These are phyloP conservation scores for Bombycilla garrulus DNA, from an alignment of 2,113 vertebrate species.

Conservation along the genomic window DNA sequence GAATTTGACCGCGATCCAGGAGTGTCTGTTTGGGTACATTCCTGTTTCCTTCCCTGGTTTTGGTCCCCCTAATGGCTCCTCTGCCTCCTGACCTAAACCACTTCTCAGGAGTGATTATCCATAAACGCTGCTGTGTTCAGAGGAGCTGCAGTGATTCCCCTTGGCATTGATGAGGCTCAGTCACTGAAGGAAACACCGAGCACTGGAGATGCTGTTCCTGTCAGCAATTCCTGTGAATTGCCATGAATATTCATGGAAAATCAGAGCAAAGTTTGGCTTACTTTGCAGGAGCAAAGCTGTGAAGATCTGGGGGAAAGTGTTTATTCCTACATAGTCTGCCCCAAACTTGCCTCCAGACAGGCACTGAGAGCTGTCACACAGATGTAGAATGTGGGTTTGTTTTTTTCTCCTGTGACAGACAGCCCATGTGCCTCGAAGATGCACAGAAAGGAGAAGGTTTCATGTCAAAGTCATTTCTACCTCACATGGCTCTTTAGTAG, in stretches of 20 bases:
- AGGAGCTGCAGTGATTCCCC: not conserved
- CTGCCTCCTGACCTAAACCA: not conserved
- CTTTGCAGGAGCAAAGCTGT: not conserved
- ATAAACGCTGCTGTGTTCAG: not conserved
- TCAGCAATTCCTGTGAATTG: not conserved
- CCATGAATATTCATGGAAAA: not conserved
- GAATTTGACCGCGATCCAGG: fast-evolving
- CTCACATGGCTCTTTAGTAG: not conserved
- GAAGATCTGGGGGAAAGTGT: not conserved
- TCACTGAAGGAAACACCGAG: not conserved
- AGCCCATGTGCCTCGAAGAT: not conserved
- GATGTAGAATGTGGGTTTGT: not conserved
- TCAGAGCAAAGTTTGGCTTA: not conserved
- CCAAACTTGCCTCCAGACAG: not conserved
- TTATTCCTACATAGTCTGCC: not conserved
- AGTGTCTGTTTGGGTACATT: not conserved
- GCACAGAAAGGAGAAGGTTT: not conserved
- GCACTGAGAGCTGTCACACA: not conserved
- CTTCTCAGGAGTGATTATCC: not conserved
- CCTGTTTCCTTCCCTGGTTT: not conserved
- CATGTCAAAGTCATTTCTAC: not conserved
- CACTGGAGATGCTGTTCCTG: not conserved
- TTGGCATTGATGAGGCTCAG: not conserved
- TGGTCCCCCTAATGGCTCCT: not conserved
- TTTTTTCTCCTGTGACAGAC: not conserved